Percentiles rank a stretch among this genome's conserved stretches.
phyloP scores from a whole-genome alignment of 2,888 invertebrate species.

The Pristionchus maxplancki region DNA sequence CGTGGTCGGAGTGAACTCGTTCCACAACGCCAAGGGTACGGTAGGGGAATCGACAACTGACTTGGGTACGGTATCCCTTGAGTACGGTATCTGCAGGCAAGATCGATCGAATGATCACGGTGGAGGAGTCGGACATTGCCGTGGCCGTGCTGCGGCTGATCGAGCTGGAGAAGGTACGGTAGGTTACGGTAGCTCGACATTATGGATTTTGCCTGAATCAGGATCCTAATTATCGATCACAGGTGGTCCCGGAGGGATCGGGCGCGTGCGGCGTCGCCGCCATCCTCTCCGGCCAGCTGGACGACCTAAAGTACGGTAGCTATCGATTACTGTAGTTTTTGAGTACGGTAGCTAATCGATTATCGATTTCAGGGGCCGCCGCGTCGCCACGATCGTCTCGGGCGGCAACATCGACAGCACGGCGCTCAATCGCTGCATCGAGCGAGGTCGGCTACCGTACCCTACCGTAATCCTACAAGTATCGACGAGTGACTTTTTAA shows the following conservation, averaged over 20 bases:
- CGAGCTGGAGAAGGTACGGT: constrained; percentile 70
- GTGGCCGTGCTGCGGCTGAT: constrained; percentile 80
- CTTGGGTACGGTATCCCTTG: background rate
- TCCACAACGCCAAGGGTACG: constrained; percentile 82
- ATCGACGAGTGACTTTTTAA: background rate
- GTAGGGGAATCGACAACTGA: background rate
- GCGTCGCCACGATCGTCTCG: constrained; percentile 72
- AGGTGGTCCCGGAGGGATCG: constrained; percentile 92
- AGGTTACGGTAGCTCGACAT: background rate
- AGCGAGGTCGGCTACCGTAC: constrained; percentile 75
- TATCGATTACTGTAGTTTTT: background rate
- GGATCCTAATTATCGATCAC: background rate
- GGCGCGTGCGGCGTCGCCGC: constrained; percentile 90
- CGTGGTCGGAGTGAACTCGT: constrained; percentile 89
- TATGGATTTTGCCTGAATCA: background rate
- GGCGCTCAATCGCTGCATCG: constrained; percentile 79
- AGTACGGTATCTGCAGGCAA: constrained; percentile 78
- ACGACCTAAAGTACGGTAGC: constrained; percentile 53
- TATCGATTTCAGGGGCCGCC: constrained; percentile 54
- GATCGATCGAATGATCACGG: constrained; percentile 82
- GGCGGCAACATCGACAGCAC: constrained; percentile 81
- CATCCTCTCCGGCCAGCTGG: constrained; percentile 86
- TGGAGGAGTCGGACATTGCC: constrained; percentile 80
- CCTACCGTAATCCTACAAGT: background rate
- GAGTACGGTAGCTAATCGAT: background rate